Conservation (phyloP, 2,797 vertebrate species). For the Babyrousa celebensis region DNA sequence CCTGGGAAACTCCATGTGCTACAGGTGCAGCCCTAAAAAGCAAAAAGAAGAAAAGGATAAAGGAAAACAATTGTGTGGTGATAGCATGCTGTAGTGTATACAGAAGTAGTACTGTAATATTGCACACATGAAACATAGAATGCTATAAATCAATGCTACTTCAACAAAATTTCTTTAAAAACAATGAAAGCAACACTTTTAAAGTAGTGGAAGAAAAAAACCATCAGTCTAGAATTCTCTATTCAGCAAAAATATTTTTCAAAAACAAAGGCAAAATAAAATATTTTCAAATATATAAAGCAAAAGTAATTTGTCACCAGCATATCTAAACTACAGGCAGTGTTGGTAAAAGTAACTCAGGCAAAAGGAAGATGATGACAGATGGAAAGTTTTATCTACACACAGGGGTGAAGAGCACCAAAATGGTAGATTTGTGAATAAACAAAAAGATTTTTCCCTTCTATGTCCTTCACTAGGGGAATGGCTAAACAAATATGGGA, state of each 20-base stretch:
- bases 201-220: background rate
- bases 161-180: background rate
- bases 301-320: background rate
- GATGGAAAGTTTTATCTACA: background rate
- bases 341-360: background rate
- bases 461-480: background rate
- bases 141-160: background rate
- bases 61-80: background rate
- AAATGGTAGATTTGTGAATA: background rate
- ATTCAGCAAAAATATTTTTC: background rate
- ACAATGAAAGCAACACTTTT: background rate
- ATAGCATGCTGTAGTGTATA: background rate
- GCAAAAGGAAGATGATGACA: background rate
- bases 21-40: no score
- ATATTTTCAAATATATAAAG: background rate
- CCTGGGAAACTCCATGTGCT: no score
- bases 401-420: background rate
- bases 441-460: background rate
- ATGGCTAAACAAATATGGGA: background rate
- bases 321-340: background rate
- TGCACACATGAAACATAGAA: background rate
- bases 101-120: background rate
- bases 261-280: background rate
- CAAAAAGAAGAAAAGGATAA: no score
- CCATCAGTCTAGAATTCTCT: background rate